phyloP scores from a whole-genome alignment of 2,797 vertebrate species.

The Petrocephalus sullivani region DNA sequence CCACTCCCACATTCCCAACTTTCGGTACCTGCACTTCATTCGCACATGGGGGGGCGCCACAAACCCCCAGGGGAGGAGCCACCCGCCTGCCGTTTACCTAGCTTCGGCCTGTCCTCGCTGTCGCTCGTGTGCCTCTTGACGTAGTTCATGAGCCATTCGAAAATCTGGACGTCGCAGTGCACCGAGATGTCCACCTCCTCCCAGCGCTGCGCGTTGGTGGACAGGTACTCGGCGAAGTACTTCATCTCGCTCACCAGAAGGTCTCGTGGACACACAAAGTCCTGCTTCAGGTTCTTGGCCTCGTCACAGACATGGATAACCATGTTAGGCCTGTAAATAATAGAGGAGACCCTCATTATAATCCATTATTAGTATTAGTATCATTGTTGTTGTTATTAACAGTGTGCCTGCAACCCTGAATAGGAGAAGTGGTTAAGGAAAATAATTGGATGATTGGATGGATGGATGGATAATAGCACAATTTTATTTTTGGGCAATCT shows the following conservation, averaged over 20 bases:
- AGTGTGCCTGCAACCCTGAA: no score
- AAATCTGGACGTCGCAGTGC: conserved; percentile 96
- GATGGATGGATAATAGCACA: background rate
- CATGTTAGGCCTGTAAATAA: conserved; percentile 78
- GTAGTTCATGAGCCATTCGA: conserved; percentile 96
- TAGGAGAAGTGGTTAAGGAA: no score
- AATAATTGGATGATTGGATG: no score
- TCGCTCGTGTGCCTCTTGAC: conserved; percentile 79
- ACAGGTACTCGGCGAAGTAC: conserved; percentile 93
- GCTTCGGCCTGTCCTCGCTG: conserved; percentile 71
- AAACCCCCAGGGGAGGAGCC: background rate
- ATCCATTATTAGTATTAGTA: background rate
- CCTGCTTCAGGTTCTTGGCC: conserved; percentile 93
- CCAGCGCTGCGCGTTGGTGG: conserved; percentile 88
- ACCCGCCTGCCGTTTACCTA: conserved; percentile 65
- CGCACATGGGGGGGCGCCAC: background rate
- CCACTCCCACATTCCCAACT: background rate
- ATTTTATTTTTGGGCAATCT: background rate
- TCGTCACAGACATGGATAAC: conserved; percentile 98
- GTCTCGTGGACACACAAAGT: conserved; percentile 91
- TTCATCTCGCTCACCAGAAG: conserved; percentile 96
- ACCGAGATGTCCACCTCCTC: conserved; percentile 98
- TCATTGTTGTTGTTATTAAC: no score
- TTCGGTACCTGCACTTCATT: background rate
- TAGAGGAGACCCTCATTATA: background rate